phyloP scores from a whole-genome alignment of 1,140 invertebrate genomes.

The Bradynema listronoti region DNA sequence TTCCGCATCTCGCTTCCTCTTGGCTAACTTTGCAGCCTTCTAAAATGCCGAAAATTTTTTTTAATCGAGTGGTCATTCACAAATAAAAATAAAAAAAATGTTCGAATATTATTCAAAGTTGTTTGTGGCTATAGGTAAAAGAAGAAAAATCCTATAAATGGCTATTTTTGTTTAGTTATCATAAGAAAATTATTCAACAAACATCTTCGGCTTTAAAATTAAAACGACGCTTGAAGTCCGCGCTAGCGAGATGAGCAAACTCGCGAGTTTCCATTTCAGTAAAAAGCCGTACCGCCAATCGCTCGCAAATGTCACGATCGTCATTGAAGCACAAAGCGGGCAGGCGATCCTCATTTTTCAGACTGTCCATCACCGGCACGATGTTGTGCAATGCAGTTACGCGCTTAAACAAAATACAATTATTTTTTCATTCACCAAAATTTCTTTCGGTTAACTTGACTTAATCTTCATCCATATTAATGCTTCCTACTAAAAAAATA shows the following conservation, averaged over 20 bases:
- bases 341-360: constrained; percentile 44
- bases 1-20: constrained; percentile 48
- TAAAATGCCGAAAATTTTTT: too few species aligned
- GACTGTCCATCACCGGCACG: constrained; percentile 46
- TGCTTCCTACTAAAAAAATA: too few species aligned
- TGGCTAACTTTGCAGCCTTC: constrained; percentile 47
- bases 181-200: not conserved
- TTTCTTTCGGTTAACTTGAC: too few species aligned
- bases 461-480: too few species aligned
- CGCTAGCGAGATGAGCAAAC: constrained; percentile 33
- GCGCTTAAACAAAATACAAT: constrained; percentile 31
- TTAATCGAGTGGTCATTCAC: constrained; percentile 12
- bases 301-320: constrained; percentile 51
- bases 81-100: constrained; percentile 10
- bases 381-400: constrained; percentile 46
- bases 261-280: constrained; percentile 40
- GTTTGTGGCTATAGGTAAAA: too few species aligned
- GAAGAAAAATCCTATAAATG: too few species aligned
- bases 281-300: constrained; percentile 43
- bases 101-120: too few species aligned
- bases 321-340: constrained; percentile 57
- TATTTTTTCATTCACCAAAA: too few species aligned
- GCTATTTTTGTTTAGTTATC: too few species aligned
- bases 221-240: constrained; percentile 49
- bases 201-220: constrained; percentile 47